Evolutionary conservation across 35 echinoderm and acorn worm genomes (phyloP).

Genomic region (Acanthaster planci): DNA sequence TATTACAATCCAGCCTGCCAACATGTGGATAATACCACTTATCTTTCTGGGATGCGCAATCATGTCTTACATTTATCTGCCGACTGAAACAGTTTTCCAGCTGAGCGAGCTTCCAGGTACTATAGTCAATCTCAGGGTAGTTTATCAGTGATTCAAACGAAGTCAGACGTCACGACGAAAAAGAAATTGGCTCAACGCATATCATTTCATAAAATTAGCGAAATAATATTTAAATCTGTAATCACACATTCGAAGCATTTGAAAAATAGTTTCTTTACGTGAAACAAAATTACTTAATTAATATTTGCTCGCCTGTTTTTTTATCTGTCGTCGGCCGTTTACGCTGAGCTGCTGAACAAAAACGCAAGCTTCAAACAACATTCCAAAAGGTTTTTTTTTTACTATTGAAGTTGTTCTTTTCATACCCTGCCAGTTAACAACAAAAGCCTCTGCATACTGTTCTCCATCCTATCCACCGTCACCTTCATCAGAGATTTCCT

Average conservation of each 20-base stretch:
- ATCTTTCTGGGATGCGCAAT: neutral
- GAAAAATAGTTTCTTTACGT: neutral
- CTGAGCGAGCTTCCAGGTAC: neutral
- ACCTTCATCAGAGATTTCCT: constrained; percentile 16
- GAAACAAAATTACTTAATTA: no score
- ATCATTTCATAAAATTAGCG: neutral
- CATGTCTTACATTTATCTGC: neutral
- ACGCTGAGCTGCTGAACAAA: no score
- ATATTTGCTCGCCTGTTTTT: no score
- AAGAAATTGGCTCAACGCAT: neutral
- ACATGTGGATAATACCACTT: neutral
- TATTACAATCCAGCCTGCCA: no score
- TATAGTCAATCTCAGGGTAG: neutral
- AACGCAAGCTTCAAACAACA: no score
- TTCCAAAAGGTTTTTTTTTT: no score
- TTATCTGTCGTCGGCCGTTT: no score
- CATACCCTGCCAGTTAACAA: neutral
- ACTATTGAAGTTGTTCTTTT: neutral
- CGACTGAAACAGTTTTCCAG: neutral
- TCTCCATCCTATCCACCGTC: constrained; percentile 10
- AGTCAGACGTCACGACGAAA: neutral
- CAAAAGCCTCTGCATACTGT: neutral
- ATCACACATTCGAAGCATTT: neutral
- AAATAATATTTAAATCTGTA: neutral
- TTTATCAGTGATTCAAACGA: neutral